Conservation (phyloP, 2,888 invertebrate species). For the Aphidius colemani region DNA sequence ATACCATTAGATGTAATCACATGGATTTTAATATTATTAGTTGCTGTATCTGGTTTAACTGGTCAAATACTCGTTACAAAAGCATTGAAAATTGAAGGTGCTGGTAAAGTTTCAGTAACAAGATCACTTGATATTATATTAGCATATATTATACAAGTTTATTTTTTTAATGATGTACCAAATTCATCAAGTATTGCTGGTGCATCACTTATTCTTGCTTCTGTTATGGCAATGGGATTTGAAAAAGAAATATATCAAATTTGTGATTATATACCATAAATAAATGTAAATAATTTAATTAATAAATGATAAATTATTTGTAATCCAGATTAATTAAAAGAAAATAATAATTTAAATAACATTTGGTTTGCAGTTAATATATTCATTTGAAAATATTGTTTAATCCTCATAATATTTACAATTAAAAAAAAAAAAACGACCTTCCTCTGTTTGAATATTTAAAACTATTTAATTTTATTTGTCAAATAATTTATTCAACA, state of each 20-base stretch:
- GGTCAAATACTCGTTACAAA: conserved; percentile 60
- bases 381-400: not conserved
- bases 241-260: conserved; percentile 57
- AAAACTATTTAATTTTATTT: conserved; percentile 37
- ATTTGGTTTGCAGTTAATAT: not conserved
- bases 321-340: not conserved
- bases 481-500: conserved; percentile 51
- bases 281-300: no score
- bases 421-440: no score
- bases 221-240: conserved; percentile 60
- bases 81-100: conserved; percentile 60
- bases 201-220: conserved; percentile 56
- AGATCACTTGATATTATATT: conserved; percentile 61
- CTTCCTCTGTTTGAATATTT: not conserved
- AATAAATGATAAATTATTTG: not conserved
- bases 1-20: conserved; percentile 49
- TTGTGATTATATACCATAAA: conserved; percentile 55
- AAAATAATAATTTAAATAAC: conserved; percentile 2
- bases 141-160: conserved; percentile 59
- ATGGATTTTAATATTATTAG: conserved; percentile 50
- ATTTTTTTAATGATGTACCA: conserved; percentile 59
- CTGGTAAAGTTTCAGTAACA: conserved; percentile 61
- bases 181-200: conserved; percentile 57
- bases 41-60: conserved; percentile 56
- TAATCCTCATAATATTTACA: no score